A percentile compares a stretch with the other conserved stretches of the same genome.
phyloP scores from a whole-genome alignment of 2,113 vertebrate species.

The Sakesphorus luctuosus region DNA sequence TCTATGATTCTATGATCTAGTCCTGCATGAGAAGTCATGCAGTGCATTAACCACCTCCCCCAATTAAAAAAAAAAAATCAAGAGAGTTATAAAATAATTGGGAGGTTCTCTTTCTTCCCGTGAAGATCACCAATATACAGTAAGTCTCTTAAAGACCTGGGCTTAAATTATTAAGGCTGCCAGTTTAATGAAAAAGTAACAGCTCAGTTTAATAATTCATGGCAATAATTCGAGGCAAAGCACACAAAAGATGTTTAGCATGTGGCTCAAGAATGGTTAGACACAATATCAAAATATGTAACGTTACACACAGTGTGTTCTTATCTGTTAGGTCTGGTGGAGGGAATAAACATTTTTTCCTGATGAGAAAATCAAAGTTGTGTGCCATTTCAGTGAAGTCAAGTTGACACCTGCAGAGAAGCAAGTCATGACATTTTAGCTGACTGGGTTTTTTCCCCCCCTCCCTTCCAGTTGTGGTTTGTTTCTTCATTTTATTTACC shows the following conservation, averaged over 20 bases:
- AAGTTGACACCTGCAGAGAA: slow-evolving; percentile 68
- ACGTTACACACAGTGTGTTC: neutral
- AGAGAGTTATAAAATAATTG: neutral
- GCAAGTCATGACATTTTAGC: slow-evolving; percentile 66
- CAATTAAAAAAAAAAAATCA: neutral
- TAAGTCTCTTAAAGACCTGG: slow-evolving; percentile 19
- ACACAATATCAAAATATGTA: neutral
- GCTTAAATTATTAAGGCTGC: slow-evolving; percentile 52
- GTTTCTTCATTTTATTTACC: slow-evolving; percentile 60
- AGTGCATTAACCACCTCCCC: neutral
- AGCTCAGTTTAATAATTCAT: slow-evolving; percentile 59
- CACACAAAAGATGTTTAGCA: slow-evolving; percentile 43
- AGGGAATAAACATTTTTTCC: slow-evolving; percentile 63
- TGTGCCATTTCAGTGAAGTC: slow-evolving; percentile 61
- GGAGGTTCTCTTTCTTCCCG: neutral
- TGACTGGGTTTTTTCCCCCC: neutral
- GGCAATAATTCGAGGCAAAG: slow-evolving; percentile 30
- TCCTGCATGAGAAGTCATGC: neutral
- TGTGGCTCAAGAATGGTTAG: slow-evolving; percentile 12
- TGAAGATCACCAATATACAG: slow-evolving; percentile 7
- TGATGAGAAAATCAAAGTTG: slow-evolving; percentile 73
- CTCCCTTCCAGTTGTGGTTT: neutral
- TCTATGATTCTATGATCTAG: too few relatives aligned
- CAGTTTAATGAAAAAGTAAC: slow-evolving; percentile 41
- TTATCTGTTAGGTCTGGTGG: slow-evolving; percentile 56